Conservation (phyloP, 1,140 invertebrate species). For the Musca vetustissima region DNA sequence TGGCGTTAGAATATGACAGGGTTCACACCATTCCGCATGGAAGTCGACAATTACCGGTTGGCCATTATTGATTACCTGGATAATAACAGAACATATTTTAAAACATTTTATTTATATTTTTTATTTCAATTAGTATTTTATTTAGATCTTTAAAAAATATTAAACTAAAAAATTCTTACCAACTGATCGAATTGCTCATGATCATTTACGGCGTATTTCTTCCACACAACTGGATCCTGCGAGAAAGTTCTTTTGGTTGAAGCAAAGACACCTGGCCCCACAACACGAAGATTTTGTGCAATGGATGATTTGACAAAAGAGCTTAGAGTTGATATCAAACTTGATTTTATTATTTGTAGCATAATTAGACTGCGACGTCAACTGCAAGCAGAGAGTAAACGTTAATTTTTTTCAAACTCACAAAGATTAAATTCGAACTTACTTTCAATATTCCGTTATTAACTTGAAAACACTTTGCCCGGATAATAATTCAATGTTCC, state of each 20-base stretch:
- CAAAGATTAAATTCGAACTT: no score
- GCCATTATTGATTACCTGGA: constrained; percentile 76
- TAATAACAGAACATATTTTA: neutral
- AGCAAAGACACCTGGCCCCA: constrained; percentile 32
- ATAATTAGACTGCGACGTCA: constrained; percentile 25
- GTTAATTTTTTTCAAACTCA: no score
- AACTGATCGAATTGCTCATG: constrained; percentile 55
- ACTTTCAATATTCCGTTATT: no score
- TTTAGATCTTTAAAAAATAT: no score
- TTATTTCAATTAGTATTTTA: no score
- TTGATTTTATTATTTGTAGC: constrained; percentile 39
- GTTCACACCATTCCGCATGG: constrained; percentile 92
- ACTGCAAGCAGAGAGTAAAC: no score
- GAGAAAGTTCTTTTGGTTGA: constrained; percentile 44
- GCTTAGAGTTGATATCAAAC: no score
- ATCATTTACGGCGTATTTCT: constrained; percentile 50
- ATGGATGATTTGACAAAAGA: constrained; percentile 29
- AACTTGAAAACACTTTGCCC: no score
- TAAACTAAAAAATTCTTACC: no score
- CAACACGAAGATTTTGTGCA: constrained; percentile 40
- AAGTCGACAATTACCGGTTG: constrained; percentile 85
- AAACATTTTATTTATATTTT: no score
- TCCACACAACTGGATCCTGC: constrained; percentile 37
- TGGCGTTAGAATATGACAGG: constrained; percentile 92
- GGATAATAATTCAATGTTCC: no score